Conservation (phyloP, 2,888 invertebrate genomes). For the Agrochola litura region DNA sequence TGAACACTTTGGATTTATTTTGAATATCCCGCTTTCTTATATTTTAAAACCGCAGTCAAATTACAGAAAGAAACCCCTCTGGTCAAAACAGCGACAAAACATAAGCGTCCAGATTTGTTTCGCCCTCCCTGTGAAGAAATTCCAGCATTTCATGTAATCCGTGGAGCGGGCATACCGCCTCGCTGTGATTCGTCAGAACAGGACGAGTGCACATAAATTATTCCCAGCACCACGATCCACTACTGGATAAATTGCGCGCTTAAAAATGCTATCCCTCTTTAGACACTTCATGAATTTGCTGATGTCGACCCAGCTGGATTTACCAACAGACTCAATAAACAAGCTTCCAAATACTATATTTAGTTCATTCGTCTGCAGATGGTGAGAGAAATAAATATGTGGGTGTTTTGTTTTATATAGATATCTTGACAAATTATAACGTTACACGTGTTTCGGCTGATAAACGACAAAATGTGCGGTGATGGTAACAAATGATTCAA, state of each 20-base stretch:
- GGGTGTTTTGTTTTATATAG: conserved; percentile 2
- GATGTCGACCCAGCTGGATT: conserved; percentile 70
- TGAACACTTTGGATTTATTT: conserved; percentile 29
- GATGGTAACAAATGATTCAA: conserved; percentile 1
- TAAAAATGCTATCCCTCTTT: conserved; percentile 81
- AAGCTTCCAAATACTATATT: conserved; percentile 41
- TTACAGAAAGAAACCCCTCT: conserved; percentile 19
- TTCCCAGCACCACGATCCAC: conserved; percentile 71
- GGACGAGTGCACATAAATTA: conserved; percentile 77
- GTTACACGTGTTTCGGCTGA: conserved; percentile 9
- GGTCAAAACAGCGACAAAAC: conserved; percentile 29
- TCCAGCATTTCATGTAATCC: conserved; percentile 59
- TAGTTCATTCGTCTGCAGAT: conserved; percentile 40
- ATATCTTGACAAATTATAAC: conserved; percentile 18
- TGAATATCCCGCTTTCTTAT: conserved; percentile 1
- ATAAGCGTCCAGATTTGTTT: conserved; percentile 39
- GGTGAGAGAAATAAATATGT: conserved; percentile 22
- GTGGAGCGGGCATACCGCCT: conserved; percentile 38
- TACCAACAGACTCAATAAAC: conserved; percentile 58
- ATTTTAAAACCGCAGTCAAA: conserved; percentile 18
- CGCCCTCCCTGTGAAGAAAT: conserved; percentile 48
- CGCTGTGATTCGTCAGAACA: conserved; percentile 72
- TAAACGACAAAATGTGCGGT: neutral
- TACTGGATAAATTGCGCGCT: conserved; percentile 78
- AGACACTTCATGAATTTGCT: conserved; percentile 80